phyloP scores from a whole-genome alignment of 1,140 invertebrate genomes.

The Hycleus cichorii region DNA sequence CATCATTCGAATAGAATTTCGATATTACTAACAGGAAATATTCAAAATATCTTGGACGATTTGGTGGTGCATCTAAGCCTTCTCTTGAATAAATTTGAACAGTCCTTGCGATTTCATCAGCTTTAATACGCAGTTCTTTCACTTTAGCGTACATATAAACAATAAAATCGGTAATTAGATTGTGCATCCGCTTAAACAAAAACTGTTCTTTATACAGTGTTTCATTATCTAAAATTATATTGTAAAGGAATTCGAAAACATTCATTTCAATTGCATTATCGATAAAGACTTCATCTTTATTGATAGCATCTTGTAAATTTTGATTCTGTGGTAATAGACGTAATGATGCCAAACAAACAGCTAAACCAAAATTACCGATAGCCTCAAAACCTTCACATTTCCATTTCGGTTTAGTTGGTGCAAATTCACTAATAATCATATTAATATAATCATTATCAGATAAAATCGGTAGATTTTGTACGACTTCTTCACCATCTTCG shows the following conservation, averaged over 20 bases:
- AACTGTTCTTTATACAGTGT: conserved; percentile 71
- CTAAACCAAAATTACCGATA: conserved; percentile 70
- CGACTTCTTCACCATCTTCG: conserved; percentile 59
- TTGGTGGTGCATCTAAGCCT: conserved; percentile 69
- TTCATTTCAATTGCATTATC: conserved; percentile 71
- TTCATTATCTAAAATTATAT: conserved; percentile 63
- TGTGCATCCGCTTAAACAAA: conserved; percentile 76
- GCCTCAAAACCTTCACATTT: conserved; percentile 57
- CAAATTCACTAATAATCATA: conserved; percentile 47
- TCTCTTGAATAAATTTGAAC: conserved; percentile 73
- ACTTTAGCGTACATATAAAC: conserved; percentile 87
- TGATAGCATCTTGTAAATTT: conserved; percentile 41
- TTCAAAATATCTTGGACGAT: conserved; percentile 75
- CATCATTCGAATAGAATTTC: conserved; percentile 70
- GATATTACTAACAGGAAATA: conserved; percentile 71
- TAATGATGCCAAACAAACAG: conserved; percentile 71
- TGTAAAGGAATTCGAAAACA: conserved; percentile 71
- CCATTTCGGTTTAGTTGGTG: conserved; percentile 51
- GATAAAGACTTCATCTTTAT: conserved; percentile 70
- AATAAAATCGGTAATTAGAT: conserved; percentile 86
- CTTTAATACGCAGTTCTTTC: conserved; percentile 72
- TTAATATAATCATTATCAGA: conserved; percentile 58
- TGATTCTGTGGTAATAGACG: conserved; percentile 50
- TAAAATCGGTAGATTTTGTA: conserved; percentile 64
- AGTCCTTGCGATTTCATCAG: conserved; percentile 82